Percentiles rank a stretch among this genome's conserved stretches.
phyloP scores from a whole-genome alignment of 2,888 invertebrate genomes.

The Scrobipalpa costella region DNA sequence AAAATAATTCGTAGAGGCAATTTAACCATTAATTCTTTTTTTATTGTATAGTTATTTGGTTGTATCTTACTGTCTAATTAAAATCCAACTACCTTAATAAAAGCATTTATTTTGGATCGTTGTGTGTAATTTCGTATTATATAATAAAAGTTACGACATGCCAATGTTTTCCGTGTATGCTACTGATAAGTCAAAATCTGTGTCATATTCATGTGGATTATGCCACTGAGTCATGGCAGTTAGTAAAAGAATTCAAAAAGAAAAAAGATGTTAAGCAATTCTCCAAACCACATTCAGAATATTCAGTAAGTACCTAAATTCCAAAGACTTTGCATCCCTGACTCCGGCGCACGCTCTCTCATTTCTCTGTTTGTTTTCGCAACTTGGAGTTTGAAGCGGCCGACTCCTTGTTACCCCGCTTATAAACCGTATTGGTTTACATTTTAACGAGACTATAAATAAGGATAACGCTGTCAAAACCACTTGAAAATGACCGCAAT shows the following conservation, averaged over 20 bases:
- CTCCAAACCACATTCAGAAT: not conserved
- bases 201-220: too few relatives aligned
- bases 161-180: too few relatives aligned
- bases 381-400: slow-evolving; percentile 60
- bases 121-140: too few relatives aligned
- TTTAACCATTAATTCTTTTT: not conserved
- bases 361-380: slow-evolving; percentile 74
- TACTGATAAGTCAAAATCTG: too few relatives aligned
- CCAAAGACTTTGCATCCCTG: slow-evolving; percentile 28
- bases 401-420: slow-evolving; percentile 43
- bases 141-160: too few relatives aligned
- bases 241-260: too few relatives aligned
- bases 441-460: slow-evolving; percentile 26
- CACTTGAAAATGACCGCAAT: slow-evolving; percentile 19
- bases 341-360: slow-evolving; percentile 44
- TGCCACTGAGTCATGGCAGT: too few relatives aligned
- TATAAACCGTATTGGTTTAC: slow-evolving; percentile 31
- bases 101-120: too few relatives aligned
- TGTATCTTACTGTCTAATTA: too few relatives aligned
- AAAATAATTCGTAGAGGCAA: not conserved
- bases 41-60: too few relatives aligned
- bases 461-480: slow-evolving; percentile 22
- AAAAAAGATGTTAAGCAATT: too few relatives aligned
- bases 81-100: too few relatives aligned
- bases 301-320: not conserved